Evolutionary conservation across 2,113 vertebrate genomes (phyloP).

Genomic region (Zosterops japonicus): DNA sequence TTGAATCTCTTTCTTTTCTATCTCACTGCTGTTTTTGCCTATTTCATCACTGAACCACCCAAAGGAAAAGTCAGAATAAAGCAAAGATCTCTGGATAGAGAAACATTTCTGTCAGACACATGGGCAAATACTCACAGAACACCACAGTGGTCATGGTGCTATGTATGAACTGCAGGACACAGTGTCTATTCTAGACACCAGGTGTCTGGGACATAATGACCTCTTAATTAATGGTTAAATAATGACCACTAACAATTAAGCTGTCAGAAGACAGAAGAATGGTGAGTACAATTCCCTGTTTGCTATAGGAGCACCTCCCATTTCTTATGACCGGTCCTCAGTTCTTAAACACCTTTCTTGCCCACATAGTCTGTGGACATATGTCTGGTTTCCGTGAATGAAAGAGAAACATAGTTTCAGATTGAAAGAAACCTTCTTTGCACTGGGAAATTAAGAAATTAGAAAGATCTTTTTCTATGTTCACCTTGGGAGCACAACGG

Average conservation of each 20-base stretch:
- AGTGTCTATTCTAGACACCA: background rate
- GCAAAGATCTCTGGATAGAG: background rate
- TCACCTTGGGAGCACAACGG: background rate
- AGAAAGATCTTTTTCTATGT: background rate
- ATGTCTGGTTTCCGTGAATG: background rate
- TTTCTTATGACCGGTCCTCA: background rate
- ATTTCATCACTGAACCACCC: background rate
- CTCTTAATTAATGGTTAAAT: conserved; percentile 45
- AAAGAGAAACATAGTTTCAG: background rate
- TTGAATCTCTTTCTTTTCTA: background rate
- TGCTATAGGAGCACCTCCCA: background rate
- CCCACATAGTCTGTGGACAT: background rate
- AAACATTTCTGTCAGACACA: background rate
- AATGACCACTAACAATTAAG: conserved; percentile 1
- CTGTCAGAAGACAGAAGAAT: background rate
- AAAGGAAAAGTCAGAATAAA: background rate
- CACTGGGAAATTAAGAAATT: background rate
- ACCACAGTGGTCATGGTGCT: background rate
- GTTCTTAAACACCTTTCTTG: background rate
- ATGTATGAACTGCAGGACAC: background rate
- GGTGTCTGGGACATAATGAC: conserved; percentile 8
- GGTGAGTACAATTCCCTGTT: background rate
- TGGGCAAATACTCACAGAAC: background rate
- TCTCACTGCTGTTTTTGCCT: background rate
- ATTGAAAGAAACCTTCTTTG: background rate